Base-by-base conservation (phyloP, 2,888 invertebrate species). In the Campopleginae sp. region DNA sequence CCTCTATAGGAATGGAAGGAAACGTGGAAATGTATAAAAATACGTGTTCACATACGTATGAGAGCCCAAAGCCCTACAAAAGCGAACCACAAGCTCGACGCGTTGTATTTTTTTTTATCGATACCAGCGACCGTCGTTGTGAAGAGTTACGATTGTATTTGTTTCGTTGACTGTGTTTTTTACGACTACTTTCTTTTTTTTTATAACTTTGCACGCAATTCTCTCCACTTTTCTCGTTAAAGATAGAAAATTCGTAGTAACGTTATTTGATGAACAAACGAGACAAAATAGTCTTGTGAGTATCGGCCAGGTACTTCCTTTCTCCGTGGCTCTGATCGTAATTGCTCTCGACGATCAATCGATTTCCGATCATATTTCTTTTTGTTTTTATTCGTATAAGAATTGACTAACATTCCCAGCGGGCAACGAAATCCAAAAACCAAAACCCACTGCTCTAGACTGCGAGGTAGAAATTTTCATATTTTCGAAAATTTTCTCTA, bases 61-160 rank as follows among this genome's bases (percentile, higher is more conserved):
- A 58, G 58, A 58, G 14, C 5, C 14, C 0, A 38, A 27, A 58
- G 14, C 6, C 58, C 27, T 14, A 58, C 14, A 58, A 58, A 58
- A 27, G 27, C 58, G 58, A 58, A 58, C 6, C 14, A 14, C 58
- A 58, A 58, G 5, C 27, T 14, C 27, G 58, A 5, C 58, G 14
- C 58, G 58, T 27, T 58, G 27, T 58, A 58, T 27, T 58, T 58
- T 58, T 27, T 58, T 58, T 58, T 27, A 58, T 58, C 58, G 58
- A 58, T 58, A 27, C 27, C 14, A 14, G 27, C 14, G 58, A 27
- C 58, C 27, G 5, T 58, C 27, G 58, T 23, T 58, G 27, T 14
- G 27, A 14, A 5, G 58, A 14, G 14, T 58, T 27, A 23, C 54
- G 27, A 58, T 58, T 58, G 10, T 14, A 12, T 58, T 58, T 14